Conservation (phyloP, 2,113 vertebrate species). For the Mohoua ochrocephala region DNA sequence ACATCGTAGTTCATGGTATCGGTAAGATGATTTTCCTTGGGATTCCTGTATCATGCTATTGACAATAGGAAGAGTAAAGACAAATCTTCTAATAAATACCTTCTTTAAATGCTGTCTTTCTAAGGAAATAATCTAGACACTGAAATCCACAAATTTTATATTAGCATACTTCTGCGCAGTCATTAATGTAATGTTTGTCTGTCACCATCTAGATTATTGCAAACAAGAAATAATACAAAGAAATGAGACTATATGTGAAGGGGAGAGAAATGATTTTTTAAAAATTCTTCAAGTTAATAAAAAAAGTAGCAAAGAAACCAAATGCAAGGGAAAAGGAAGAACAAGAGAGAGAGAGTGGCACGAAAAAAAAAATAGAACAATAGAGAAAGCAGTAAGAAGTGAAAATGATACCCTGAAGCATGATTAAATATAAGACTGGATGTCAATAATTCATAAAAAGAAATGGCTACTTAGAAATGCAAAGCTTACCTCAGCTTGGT, state of each 20-base stretch:
- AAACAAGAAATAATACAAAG: neutral
- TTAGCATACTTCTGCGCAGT: neutral
- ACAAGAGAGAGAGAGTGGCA: neutral
- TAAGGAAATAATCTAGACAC: neutral
- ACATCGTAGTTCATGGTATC: neutral
- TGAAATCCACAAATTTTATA: neutral
- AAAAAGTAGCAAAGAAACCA: neutral
- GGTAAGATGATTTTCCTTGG: neutral
- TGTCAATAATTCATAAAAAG: neutral
- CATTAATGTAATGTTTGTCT: neutral
- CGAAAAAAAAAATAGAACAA: neutral
- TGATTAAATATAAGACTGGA: neutral
- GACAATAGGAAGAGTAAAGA: neutral
- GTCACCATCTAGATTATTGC: neutral
- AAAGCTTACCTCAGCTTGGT: neutral
- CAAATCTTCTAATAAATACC: neutral
- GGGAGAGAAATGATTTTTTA: neutral
- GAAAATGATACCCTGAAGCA: neutral
- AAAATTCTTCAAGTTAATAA: neutral
- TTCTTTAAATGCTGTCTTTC: neutral
- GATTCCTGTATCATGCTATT: neutral
- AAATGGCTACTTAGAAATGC: neutral
- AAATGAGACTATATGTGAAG: neutral
- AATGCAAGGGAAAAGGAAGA: neutral
- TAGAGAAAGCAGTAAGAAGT: neutral